phyloP scores from a whole-genome alignment of 2,113 vertebrate genomes.

The Embiotoca jacksoni region DNA sequence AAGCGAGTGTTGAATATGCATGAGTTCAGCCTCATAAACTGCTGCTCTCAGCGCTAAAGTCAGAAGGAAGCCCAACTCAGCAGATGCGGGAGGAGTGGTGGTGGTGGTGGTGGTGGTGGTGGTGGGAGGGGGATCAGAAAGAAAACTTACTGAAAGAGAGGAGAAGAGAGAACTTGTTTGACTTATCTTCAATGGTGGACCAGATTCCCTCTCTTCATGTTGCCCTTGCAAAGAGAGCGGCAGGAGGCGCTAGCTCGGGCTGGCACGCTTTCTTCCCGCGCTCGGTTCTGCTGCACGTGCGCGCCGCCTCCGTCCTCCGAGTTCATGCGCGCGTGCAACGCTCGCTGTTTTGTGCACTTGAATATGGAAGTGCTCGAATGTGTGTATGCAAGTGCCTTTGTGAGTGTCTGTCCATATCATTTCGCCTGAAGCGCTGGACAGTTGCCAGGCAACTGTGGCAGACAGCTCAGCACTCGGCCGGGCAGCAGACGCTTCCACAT shows the following conservation, averaged over 20 bases:
- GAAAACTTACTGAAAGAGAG: conserved; percentile 67
- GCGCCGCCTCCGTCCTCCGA: background rate
- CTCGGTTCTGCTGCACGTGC: no score
- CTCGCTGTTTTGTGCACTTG: conserved; percentile 47
- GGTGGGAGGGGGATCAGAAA: conserved; percentile 47
- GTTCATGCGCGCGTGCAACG: conserved; percentile 20
- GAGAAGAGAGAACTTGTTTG: conserved; percentile 50
- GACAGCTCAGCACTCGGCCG: conserved; percentile 68
- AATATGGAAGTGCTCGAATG: conserved; percentile 50
- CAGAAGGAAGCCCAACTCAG: conserved; percentile 81
- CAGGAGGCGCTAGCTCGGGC: conserved; percentile 12
- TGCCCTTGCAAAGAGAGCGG: conserved; percentile 31
- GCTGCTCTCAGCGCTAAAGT: conserved; percentile 83
- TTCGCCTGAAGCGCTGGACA: conserved; percentile 77
- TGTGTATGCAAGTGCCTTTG: conserved; percentile 66
- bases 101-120: background rate
- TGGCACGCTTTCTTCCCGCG: background rate
- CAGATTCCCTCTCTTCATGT: conserved; percentile 41
- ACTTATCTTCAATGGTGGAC: conserved; percentile 53
- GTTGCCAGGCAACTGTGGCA: conserved; percentile 86
- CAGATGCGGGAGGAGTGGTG: conserved; percentile 53
- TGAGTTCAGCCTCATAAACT: conserved; percentile 80
- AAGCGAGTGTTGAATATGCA: conserved; percentile 85
- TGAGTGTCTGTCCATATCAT: conserved; percentile 76
- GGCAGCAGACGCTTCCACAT: conserved; percentile 68